phyloP scores from a whole-genome alignment of 2,113 vertebrate genomes.

The Grantiella picta region DNA sequence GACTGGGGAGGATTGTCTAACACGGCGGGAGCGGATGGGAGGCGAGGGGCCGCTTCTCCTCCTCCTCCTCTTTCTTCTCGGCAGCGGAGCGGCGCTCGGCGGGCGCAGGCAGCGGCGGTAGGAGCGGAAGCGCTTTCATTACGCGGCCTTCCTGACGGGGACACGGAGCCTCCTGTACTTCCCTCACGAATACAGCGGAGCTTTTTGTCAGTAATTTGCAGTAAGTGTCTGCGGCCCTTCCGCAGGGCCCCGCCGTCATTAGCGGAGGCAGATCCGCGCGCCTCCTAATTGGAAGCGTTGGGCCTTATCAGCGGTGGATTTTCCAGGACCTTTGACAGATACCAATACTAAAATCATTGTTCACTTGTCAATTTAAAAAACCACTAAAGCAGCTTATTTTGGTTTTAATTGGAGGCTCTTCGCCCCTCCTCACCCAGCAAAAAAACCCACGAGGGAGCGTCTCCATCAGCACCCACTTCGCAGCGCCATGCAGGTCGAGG shows the following conservation, averaged over 20 bases:
- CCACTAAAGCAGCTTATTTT: conserved; percentile 96
- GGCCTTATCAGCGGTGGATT: conserved; percentile 98
- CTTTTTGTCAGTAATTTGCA: conserved; percentile 99
- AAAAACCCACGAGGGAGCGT: conserved; percentile 21
- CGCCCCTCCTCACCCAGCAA: conserved; percentile 67
- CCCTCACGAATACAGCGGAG: conserved; percentile 91
- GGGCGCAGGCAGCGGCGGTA: conserved; percentile 62
- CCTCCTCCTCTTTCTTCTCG: conserved; percentile 64
- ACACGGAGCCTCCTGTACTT: conserved; percentile 83
- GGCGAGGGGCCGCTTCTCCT: conserved; percentile 58
- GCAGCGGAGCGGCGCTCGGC: conserved; percentile 67
- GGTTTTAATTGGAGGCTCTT: conserved; percentile 95
- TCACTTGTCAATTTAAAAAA: conserved; percentile 99
- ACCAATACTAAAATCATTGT: conserved; percentile 99
- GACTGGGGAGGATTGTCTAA: conserved; percentile 76
- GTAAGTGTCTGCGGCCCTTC: conserved; percentile 93
- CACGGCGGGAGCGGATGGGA: conserved; percentile 76
- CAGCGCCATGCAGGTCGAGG: conserved; percentile 75
- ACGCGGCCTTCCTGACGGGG: conserved; percentile 86
- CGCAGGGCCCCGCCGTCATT: conserved; percentile 95
- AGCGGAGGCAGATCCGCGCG: conserved; percentile 88
- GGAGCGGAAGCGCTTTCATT: conserved; percentile 77
- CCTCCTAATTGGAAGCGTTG: conserved; percentile 99
- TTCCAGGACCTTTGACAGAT: conserved; percentile 98
- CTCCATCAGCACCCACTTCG: conserved; percentile 38